A percentile compares a stretch with the other conserved stretches of the same genome.
phyloP scores from a whole-genome alignment of 2,113 vertebrate species.

The Cryptomyrus ogoouensis region DNA sequence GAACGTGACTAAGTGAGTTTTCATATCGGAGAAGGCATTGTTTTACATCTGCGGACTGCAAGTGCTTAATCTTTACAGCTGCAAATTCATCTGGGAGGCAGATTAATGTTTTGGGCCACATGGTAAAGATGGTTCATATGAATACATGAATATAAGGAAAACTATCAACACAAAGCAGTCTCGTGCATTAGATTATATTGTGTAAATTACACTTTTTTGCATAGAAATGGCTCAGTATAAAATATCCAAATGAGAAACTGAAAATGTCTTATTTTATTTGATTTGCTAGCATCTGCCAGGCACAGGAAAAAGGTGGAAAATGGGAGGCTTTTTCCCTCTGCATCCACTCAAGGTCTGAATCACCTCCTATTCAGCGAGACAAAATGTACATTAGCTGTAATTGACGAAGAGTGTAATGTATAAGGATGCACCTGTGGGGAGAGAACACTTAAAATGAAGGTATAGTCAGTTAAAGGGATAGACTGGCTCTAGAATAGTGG shows the following conservation, averaged over 20 bases:
- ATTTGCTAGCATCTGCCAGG: background rate
- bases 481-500: background rate
- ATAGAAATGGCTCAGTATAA: background rate
- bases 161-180: background rate
- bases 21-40: background rate
- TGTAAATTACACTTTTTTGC: background rate
- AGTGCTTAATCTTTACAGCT: background rate
- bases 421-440: constrained; percentile 4
- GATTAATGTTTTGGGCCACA: background rate
- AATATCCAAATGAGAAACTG: constrained; percentile 12
- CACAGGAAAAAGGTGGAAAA: background rate
- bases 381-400: constrained; percentile 9
- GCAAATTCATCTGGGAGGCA: background rate
- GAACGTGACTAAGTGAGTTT: background rate
- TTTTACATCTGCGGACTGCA: background rate
- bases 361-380: constrained; percentile 13
- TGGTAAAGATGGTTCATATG: background rate
- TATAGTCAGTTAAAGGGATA: constrained; percentile 4
- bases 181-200: background rate
- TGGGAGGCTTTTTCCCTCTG: background rate
- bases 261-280: constrained; percentile 8
- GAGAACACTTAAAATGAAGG: background rate
- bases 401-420: constrained; percentile 1
- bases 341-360: constrained; percentile 3
- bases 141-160: background rate